Base-by-base conservation (phyloP, 2,888 invertebrate genomes). In the Ariolimax columbianus region DNA sequence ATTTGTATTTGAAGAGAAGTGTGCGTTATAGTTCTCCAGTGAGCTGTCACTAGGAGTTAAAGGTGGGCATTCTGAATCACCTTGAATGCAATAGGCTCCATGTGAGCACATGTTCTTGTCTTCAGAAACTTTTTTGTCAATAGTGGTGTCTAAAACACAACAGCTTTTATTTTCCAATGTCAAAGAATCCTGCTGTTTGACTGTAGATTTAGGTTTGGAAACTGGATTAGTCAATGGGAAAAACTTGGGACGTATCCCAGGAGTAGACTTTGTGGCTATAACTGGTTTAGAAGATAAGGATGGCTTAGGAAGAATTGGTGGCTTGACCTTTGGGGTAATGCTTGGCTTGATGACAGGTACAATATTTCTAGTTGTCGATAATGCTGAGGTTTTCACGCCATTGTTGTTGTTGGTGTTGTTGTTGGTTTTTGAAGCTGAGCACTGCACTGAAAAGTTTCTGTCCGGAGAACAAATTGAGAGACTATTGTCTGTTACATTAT, bases 221-320 rank as follows among this genome's bases (percentile, higher is more conserved):
- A 68, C n/a, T 36, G 70, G 73, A 36, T 84, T 84, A 14, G 43
- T 36, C 2, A 63, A n/a, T 11, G 7, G 26, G 59, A 63, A 63
- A 75, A 47, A 73, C 40, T 36, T 30, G 1, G 23, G 17, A n/a
- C 11, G 38, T 47, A 63, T 66, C 72, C 83, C 55, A 72, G 80
- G 77, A n/a, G 19, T 14, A 14, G 91, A 89, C 82, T 91, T 91
- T 33, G 89, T 88, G 68, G 89, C 90, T 30, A 92, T 38, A 17
- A 47, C 40, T 70, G 92, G 92, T 84, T 93, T 93, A n/a, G 92
- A 91, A 77, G 90, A 90, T 26, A 92, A 36, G 3, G 63, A 36
- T 70, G 92, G 92, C 85, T 93, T 93, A 30, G 91, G 91, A 77
- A 89, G 89, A 78, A 91, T 77, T 3, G 63, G 36, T 66, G 86